Evolutionary conservation across 2,797 vertebrate genomes (phyloP), one percentile per base, ranked within the genome.

Genomic region (Synaphobranchus kaupii): DNA sequence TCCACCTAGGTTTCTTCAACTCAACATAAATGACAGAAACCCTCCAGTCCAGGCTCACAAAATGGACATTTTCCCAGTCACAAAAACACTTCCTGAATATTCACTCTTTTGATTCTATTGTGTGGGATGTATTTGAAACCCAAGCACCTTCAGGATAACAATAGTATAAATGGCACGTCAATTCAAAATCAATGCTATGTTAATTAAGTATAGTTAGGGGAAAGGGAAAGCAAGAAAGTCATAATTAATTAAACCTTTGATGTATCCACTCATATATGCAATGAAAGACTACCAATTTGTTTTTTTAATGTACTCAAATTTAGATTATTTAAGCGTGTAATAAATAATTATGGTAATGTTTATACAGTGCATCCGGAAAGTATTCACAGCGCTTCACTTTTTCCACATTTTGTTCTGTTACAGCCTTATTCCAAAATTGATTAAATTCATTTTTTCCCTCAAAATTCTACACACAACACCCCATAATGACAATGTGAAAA

Each of bases 241-340:
- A n/a, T n/a, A n/a, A 47, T 20, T 78, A 78, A 78, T 78, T 78
- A 78, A n/a, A n/a, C 44, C 78, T 81, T 81, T 81, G 78, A 81
- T 81, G 47, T 81, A 81, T 25, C 44, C 78, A n/a, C 78, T 81
- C 44, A 48, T 81, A 48, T 48, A 22, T 50, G 34, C 31, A 81
- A 81, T 48, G 78, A 81, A 50, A 81, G 78, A 25, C 44, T 13
- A 48, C 17, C 5, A 48, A n/a, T 68, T 39, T 22, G 34, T 80
- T 47, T 80, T 68, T 22, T 78, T 4, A 5, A 80, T 80, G 44
- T 10, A 50, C 15, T 48, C 28, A 9, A 7, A 68, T 68, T 50
- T 81, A 25, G 47, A 50, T 39, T n/a, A 48, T 50, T 81, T 50
- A 81, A 48, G 22, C 4, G 78, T 28, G 15, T 81, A 76, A 76